Evolutionary conservation across 2,113 vertebrate species (phyloP), one percentile per base, ranked within the genome.

Genomic region (Rhinoderma darwinii): DNA sequence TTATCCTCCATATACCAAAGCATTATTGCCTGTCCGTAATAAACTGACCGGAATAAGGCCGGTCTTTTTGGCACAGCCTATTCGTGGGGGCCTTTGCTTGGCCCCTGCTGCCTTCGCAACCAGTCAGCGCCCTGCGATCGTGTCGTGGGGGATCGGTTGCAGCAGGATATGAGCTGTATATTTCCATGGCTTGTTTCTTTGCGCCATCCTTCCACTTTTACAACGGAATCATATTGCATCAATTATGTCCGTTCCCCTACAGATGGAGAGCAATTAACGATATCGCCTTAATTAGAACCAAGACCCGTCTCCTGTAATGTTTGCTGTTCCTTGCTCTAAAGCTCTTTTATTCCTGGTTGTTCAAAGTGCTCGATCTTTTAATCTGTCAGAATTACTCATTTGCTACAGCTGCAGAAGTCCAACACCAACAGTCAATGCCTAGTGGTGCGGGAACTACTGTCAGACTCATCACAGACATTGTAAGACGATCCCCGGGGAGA

Each of bases 341-440:
- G 27, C 66, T 47, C 15, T 41, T n/a, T 32, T 30, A 30, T 47
- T 66, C 37, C 35, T 54, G 72, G 47, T 44, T 81, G 66, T 80
- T 56, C 51, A 8, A 32, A 81, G 77, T 22, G 77, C 77, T 80
- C 66, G 35, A 54, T 86, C 85, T 73, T 81, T 43, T 87, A 87
- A 87, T 87, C 85, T 87, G 85, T 87, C 85, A 87, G 77, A 74
- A 74, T 73, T 32, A 82, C 63, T 81, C 85, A 87, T 81, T 73
- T 81, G 77, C 77, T 81, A 20, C 50, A 56, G 35, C 76, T 56
- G 20, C 63, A 56, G 27, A 81, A 51, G 61, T 70, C 84, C 61
- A 79, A 68, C 75, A 79, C 75, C 59, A 78, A 63, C 74, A 79
- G 77, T 68, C 75, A 54, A 41, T 70, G 63, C 84, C 76, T 68